Base-by-base conservation (phyloP, 2,797 vertebrate species). In the Hafferia zeledoni region DNA sequence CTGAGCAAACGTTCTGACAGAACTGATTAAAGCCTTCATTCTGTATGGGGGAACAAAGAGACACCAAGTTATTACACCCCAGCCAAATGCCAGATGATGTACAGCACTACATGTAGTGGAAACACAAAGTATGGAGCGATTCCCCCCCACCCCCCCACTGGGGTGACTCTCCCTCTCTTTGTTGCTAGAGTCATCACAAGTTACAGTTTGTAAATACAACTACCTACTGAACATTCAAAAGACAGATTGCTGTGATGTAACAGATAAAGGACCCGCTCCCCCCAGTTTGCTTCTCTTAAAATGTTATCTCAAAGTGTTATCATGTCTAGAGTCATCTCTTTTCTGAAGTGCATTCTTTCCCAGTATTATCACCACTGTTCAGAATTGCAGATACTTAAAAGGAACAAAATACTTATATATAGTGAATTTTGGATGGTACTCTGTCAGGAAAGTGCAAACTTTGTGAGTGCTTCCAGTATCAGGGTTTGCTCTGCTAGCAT, bases 1-100 rank as follows among this genome's bases (percentile, higher is more conserved):
- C 96, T 93, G 96, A 98, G 97, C 97, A 97, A 98, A 98, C 89
- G 96, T 95, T 96, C 94, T 97, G 97, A 97, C 97, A 98, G 97
- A 98, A 95, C 97, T 97, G 97, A 97, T 97, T 97, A 98, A 96
- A 95, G 87, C 96, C 96, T 97, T 97, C 95, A 97, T 95, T 94
- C 95, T 96, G 92, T 95, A 91, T 2, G 64, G 72, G 81, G 94
- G 93, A 97, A 97, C 96, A 97, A 98, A 97, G 97, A 97, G 94
- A 18, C 94, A 95, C 94, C 90, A 96, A 97, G 93, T 96, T 96
- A 92, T 97, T 96, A 93, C 95, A 96, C 90, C 71, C 63, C 83
- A 94, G 93, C 75, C 95, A 94, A 91, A 94, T 87, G 37, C 90
- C 92, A 96, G 97, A 95, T 94, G 94, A 97, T 94, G 70, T n/a